Evolutionary conservation across 2,888 invertebrate genomes (phyloP).

Genomic region (Aspidiotus destructor): DNA sequence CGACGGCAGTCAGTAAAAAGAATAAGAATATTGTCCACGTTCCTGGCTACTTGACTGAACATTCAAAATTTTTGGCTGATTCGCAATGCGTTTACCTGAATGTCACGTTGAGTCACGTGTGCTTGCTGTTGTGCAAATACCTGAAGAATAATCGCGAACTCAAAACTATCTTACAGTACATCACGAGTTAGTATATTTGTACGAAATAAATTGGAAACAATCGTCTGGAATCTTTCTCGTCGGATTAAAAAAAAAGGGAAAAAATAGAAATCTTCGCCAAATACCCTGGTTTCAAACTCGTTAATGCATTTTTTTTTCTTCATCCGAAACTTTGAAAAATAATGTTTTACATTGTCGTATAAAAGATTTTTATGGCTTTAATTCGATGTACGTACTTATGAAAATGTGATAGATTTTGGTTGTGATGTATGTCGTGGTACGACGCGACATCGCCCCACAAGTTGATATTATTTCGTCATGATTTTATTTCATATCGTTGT

Average conservation of each 20-base stretch:
- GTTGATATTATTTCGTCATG: too few relatives aligned
- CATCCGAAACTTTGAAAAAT: too few relatives aligned
- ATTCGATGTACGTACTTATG: too few relatives aligned
- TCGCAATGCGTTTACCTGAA: constrained; percentile 13
- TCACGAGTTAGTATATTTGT: constrained; percentile 13
- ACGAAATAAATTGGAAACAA: background rate
- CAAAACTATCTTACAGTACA: constrained; percentile 7
- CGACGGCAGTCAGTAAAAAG: background rate
- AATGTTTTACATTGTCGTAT: too few relatives aligned
- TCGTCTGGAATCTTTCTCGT: background rate
- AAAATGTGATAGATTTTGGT: too few relatives aligned
- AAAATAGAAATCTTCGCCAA: too few relatives aligned
- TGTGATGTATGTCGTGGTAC: too few relatives aligned
- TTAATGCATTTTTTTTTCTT: too few relatives aligned
- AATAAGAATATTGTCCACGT: constrained; percentile 2
- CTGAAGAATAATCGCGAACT: constrained; percentile 7
- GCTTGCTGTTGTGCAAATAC: constrained; percentile 9
- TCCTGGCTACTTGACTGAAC: constrained; percentile 6
- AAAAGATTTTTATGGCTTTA: too few relatives aligned
- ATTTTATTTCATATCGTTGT: background rate
- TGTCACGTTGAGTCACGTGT: constrained; percentile 15
- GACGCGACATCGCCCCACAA: too few relatives aligned
- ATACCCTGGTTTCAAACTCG: too few relatives aligned
- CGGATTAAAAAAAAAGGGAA: background rate
- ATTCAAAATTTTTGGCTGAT: constrained; percentile 20